Evolutionary conservation across 2,113 vertebrate species (phyloP).

Genomic region (Phalacrocorax aristotelis): DNA sequence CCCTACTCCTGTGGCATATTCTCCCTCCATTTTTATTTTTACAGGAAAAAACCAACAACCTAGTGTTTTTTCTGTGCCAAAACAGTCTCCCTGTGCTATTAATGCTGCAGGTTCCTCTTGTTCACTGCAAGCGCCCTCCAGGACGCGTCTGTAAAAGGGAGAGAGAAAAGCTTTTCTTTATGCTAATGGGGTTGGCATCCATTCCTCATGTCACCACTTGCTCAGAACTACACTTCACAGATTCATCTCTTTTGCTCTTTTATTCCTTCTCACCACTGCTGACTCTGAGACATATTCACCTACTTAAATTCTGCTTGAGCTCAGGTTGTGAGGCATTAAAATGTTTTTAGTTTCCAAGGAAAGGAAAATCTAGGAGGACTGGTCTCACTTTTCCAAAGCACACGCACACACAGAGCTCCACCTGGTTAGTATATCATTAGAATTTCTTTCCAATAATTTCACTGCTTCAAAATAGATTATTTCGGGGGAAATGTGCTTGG

Average conservation of each 20-base stretch:
- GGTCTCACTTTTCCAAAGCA: not conserved
- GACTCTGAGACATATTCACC: not conserved
- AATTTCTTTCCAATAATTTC: slow-evolving; percentile 31
- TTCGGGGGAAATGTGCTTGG: slow-evolving; percentile 2
- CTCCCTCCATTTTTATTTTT: not conserved
- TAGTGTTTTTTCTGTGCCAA: not conserved
- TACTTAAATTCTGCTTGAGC: slow-evolving; percentile 18
- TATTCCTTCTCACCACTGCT: not conserved
- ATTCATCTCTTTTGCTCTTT: not conserved
- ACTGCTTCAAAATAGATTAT: not conserved
- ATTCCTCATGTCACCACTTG: not conserved
- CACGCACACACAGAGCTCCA: not conserved
- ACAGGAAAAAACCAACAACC: not conserved
- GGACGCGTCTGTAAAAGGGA: not conserved
- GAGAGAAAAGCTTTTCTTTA: not conserved
- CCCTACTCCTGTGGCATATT: not conserved
- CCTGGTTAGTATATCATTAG: not conserved
- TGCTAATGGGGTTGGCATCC: not conserved
- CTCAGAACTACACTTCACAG: not conserved
- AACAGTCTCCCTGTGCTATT: not conserved
- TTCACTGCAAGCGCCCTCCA: not conserved
- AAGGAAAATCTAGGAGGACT: not conserved
- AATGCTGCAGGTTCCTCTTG: not conserved
- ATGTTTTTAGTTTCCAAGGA: slow-evolving; percentile 15
- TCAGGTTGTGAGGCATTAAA: slow-evolving; percentile 20